Conservation (phyloP, 1,140 invertebrate genomes). For the Drosophila triauraria region DNA sequence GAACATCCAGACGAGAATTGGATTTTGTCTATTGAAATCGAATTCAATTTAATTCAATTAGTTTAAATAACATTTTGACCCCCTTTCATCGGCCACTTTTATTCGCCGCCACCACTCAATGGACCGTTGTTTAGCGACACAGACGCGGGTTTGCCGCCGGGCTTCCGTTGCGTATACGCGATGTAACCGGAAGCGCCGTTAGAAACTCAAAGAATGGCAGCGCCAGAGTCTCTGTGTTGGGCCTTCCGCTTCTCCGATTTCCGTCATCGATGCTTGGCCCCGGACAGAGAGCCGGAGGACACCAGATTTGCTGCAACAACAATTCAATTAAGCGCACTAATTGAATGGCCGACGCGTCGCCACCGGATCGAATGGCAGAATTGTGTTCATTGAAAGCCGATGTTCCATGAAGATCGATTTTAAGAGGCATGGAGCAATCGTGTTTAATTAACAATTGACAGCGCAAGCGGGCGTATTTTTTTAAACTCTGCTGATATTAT, state of each 20-base stretch:
- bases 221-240: slow-evolving; percentile 18
- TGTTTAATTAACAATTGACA: slow-evolving; percentile 38
- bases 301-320: slow-evolving; percentile 79
- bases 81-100: background rate
- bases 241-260: slow-evolving; percentile 29
- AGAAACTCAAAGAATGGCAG: slow-evolving; percentile 62
- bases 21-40: slow-evolving; percentile 46
- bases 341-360: slow-evolving; percentile 70
- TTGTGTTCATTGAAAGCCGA: slow-evolving; percentile 32
- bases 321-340: slow-evolving; percentile 84
- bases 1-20: background rate
- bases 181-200: slow-evolving; percentile 68
- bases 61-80: slow-evolving; percentile 74
- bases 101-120: background rate
- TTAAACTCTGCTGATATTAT: slow-evolving; percentile 5
- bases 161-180: slow-evolving; percentile 58
- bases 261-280: slow-evolving; percentile 20
- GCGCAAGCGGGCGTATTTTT: slow-evolving; percentile 1
- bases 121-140: slow-evolving; percentile 55
- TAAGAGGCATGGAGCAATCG: slow-evolving; percentile 16
- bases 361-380: slow-evolving; percentile 45
- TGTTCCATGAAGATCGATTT: slow-evolving; percentile 33
- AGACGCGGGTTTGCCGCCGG: slow-evolving; percentile 22
- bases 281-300: slow-evolving; percentile 32
- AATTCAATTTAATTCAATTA: slow-evolving; percentile 81